Base-by-base conservation (phyloP, 2,113 vertebrate species). In the Anarhynchus alexandrinus region DNA sequence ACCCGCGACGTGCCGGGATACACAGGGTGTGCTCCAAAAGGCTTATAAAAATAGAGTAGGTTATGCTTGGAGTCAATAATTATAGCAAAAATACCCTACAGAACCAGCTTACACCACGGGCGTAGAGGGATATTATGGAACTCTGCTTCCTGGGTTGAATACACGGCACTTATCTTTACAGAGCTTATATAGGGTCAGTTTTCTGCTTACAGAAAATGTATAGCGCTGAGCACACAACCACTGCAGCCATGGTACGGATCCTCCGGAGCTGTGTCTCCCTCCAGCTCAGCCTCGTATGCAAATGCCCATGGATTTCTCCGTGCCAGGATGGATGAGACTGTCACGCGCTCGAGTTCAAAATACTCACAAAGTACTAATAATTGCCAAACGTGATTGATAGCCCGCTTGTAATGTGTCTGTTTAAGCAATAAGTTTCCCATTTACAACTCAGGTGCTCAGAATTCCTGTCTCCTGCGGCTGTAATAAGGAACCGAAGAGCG, bases 1-100 rank as follows among this genome's bases (percentile, higher is more conserved):
- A 42, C 9, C 45, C 1, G 0, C 1, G 4, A 6, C 2, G 2
- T 30, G 42, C 43, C 0, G 5, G 19, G 61, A 32, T 10, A 23
- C 17, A 32, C 36, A 16, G 59, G 67, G 14, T 19, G 13, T 15
- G 15, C 59, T 49, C 30, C n/a, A 6, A 34, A 81, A 49, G 42
- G 11, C 26, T 70, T 59, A 10, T 42, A 42, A 71, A 42, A 77
- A 72, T 11, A 49, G 55, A 65, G 59, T 22, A 16, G 6, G 3
- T 86, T 77, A 12, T 32, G 10, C 58, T 47, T 57, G 67, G 40
- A 26, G 11, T 86, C 42, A 13, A 1, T 58, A 52, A 9, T 51
- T 26, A 6, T 2, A 61, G 45, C 6, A 55, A 34, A 82, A 71
- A 14, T 2, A 40, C 8, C 3, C 2, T 4, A 3, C 1, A 7